Base-by-base conservation (phyloP, 2,113 vertebrate genomes). In the Zeus faber region DNA sequence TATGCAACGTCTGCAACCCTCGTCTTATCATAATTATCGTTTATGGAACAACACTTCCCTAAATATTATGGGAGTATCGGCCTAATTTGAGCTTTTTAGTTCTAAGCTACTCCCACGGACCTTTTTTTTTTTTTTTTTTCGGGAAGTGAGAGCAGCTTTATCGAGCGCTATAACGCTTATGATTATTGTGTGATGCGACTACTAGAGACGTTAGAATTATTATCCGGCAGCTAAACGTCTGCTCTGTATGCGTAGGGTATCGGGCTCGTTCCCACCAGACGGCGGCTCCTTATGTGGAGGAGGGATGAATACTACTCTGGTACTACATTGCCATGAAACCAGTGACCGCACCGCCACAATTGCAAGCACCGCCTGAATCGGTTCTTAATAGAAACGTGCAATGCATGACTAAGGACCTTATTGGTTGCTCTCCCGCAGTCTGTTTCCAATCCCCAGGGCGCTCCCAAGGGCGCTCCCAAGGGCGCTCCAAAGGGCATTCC, bases 241-340 rank as follows among this genome's bases (percentile, higher is more conserved):
- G 61, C 46, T 76, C 54, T 59, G 58, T 66, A 62, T 67, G 63
- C 49, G 0, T 16, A 33, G 61, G 10, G 24, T 16, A 63, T 26
- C 44, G 58, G 71, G 70, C 49, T 62, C 58, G 49, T 58, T 61
- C 60, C 57, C 54, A 52, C n/a, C 51, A 62, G 65, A 77, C 67
- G 72, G 67, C 74, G 58, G 67, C 80, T 72, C 49, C 58, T 83
- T 78, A 70, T 45, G 50, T 16, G 13, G 48, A 43, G 25, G 54
- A 63, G 58, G 64, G 62, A 74, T 71, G 52, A 69, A 74, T 78
- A 72, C 53, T 25, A 53, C 40, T 10, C 2, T 50, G 65, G 53
- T 48, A 41, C 27, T 39, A 35, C 41, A 40, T 52, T 61, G 68
- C 65, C 8, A 31, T 62, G 35, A 56, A 58, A 62, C 50, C 31